Evolutionary conservation across 2,797 vertebrate genomes (phyloP).

Genomic region (Onychomys torridus): DNA sequence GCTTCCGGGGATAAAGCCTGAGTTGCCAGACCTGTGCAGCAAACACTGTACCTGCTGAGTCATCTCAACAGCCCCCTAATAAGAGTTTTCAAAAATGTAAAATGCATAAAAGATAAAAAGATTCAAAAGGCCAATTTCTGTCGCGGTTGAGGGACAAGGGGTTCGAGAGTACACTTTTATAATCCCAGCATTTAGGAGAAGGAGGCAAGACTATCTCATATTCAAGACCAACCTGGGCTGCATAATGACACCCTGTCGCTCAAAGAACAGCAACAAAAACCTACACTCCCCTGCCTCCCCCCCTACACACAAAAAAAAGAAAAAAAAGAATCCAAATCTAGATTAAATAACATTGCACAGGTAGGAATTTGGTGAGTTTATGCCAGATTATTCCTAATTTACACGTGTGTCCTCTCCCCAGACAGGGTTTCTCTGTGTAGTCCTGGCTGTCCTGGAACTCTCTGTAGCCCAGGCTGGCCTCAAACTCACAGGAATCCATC

Average conservation of each 20-base stretch:
- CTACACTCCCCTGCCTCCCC: background rate
- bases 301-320: too few relatives aligned
- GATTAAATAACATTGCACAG: constrained; percentile 13
- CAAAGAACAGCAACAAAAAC: background rate
- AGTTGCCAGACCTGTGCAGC: background rate
- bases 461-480: background rate
- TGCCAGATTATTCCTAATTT: background rate
- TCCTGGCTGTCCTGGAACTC: background rate
- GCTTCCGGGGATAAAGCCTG: background rate
- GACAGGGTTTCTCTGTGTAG: background rate
- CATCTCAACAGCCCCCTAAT: background rate
- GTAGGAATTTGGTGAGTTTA: background rate
- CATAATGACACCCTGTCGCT: background rate
- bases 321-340: background rate
- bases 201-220: background rate
- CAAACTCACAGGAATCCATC: background rate
- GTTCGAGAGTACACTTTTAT: background rate
- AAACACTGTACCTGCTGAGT: background rate
- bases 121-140: constrained; percentile 33
- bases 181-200: background rate
- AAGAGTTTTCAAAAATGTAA: background rate
- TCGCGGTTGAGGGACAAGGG: background rate
- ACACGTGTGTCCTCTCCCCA: background rate
- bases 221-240: background rate
- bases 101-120: background rate